Evolutionary conservation across 2,888 invertebrate species (phyloP).

Genomic region (Macrosiphum euphorbiae): DNA sequence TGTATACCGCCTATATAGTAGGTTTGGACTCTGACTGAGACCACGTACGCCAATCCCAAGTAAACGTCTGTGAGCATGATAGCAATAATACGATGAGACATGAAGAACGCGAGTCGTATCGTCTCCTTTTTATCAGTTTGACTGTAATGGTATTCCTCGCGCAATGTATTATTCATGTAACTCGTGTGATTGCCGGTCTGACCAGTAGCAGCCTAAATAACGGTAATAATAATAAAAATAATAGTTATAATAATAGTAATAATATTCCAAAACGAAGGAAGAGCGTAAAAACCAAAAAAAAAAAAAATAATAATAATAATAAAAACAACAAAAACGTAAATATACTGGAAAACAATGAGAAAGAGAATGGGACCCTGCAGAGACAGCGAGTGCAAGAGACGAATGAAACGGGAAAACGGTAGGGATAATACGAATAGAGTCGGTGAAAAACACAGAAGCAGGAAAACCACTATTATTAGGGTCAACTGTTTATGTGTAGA

Average conservation of each 20-base stretch:
- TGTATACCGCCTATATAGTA: background rate
- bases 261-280: constrained; percentile 11
- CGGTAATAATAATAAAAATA: constrained; percentile 36
- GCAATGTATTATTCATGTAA: constrained; percentile 50
- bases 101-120: background rate
- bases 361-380: background rate
- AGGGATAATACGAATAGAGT: constrained; percentile 33
- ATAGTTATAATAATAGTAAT: constrained; percentile 27
- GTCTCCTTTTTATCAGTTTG: background rate
- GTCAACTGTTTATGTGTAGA: constrained; percentile 34
- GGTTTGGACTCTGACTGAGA: background rate
- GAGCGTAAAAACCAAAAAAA: background rate
- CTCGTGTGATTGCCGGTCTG: background rate
- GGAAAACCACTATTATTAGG: constrained; percentile 61
- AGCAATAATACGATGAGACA: background rate
- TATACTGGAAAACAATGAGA: background rate
- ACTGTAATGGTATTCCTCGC: constrained; percentile 19
- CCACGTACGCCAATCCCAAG: background rate
- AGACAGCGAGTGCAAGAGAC: background rate
- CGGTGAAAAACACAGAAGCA: constrained; percentile 22
- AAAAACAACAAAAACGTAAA: background rate
- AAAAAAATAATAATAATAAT: background rate
- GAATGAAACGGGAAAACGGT: constrained; percentile 10
- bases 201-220: constrained; percentile 22
- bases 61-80: background rate